Conservation (phyloP, 2,113 vertebrate species). For the Pithys albifrons region DNA sequence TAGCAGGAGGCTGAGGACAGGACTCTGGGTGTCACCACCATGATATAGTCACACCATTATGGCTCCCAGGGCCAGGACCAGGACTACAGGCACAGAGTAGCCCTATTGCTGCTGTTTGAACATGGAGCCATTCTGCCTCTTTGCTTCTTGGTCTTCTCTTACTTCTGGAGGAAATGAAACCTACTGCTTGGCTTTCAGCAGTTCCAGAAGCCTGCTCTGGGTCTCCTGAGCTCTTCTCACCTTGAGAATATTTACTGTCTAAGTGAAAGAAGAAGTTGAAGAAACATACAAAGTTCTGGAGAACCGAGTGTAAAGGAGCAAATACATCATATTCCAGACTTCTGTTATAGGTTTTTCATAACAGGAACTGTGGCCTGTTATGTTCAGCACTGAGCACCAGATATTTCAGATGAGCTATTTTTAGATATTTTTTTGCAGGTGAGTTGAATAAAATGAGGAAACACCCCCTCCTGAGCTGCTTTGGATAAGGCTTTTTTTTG, state of each 20-base stretch:
- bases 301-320: not conserved
- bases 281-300: not conserved
- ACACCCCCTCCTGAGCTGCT: not conserved
- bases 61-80: not conserved
- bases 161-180: not conserved
- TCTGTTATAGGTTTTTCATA: not conserved
- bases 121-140: not conserved
- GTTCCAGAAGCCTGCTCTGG: not conserved
- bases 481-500: not conserved
- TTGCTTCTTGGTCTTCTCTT: not conserved
- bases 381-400: not conserved
- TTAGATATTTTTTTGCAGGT: not conserved
- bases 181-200: not conserved
- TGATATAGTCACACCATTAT: rapidly evolving
- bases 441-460: not conserved
- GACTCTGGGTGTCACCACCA: not conserved
- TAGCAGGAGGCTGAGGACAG: not conserved
- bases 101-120: rapidly evolving
- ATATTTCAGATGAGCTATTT: not conserved
- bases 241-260: not conserved
- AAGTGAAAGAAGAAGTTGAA: not conserved
- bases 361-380: not conserved
- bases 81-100: not conserved
- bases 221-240: not conserved
- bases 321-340: not conserved